phyloP scores from a whole-genome alignment of 2,888 invertebrate genomes.

The Oscheius sp. region DNA sequence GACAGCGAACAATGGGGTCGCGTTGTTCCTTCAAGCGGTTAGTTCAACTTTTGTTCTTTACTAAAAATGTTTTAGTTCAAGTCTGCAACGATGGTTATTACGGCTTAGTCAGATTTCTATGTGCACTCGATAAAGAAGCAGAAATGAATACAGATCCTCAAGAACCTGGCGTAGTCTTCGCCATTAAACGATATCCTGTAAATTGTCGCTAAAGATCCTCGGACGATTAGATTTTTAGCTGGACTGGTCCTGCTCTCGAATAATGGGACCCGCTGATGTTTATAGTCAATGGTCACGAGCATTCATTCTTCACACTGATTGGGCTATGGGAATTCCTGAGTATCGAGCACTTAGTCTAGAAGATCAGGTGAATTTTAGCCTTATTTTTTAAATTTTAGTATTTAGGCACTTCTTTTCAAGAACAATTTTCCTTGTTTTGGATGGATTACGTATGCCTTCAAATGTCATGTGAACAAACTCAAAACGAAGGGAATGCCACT shows the following conservation, averaged over 20 bases:
- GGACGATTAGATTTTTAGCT: slow-evolving; percentile 34
- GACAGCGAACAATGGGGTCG: background rate
- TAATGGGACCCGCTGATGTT: slow-evolving; percentile 55
- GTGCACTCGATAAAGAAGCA: slow-evolving; percentile 43
- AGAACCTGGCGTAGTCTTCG: slow-evolving; percentile 45
- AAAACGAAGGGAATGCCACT: slow-evolving; percentile 46
- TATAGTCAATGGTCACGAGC: slow-evolving; percentile 55
- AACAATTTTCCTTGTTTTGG: slow-evolving; percentile 61
- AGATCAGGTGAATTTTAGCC: slow-evolving; percentile 43
- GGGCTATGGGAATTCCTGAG: slow-evolving; percentile 58
- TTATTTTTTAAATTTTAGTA: background rate
- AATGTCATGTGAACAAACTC: slow-evolving; percentile 40
- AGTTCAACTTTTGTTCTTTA: background rate
- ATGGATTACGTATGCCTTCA: slow-evolving; percentile 59
- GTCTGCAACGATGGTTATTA: background rate
- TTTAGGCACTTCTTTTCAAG: slow-evolving; percentile 57
- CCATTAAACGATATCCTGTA: slow-evolving; percentile 46
- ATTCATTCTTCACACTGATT: slow-evolving; percentile 57
- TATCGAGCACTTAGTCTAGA: slow-evolving; percentile 46
- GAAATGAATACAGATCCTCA: slow-evolving; percentile 42
- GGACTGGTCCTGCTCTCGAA: slow-evolving; percentile 48
- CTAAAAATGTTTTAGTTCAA: background rate
- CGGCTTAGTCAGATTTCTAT: slow-evolving; percentile 39
- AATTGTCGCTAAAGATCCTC: background rate
- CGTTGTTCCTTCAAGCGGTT: background rate